Percentiles rank a stretch among this genome's conserved stretches.
phyloP scores from a whole-genome alignment of 37 sponge, comb jelly and placozoan species.

The Bolinopsis microptera region DNA sequence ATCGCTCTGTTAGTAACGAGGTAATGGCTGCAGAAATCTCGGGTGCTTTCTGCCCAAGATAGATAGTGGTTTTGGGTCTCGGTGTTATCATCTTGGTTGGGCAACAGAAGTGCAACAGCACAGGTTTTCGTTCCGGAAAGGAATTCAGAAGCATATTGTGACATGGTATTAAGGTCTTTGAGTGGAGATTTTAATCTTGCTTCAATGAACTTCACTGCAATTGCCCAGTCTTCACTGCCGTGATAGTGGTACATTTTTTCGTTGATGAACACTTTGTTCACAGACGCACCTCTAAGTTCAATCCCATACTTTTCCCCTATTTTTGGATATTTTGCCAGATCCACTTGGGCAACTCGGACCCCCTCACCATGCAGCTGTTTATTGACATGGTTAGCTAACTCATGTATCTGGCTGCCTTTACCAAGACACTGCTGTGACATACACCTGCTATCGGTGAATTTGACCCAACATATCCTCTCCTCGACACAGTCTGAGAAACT shows the following conservation, averaged over 20 bases:
- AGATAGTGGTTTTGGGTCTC: neutral
- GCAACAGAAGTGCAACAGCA: neutral
- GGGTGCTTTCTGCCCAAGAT: neutral
- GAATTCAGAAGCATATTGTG: neutral
- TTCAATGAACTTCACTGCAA: neutral
- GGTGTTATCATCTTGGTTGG: neutral
- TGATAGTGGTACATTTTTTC: conserved; percentile 9
- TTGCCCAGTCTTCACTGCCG: neutral
- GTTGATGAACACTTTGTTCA: neutral
- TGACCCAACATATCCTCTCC: neutral
- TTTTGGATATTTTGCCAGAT: neutral
- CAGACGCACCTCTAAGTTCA: neutral
- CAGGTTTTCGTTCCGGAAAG: neutral
- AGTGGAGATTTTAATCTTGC: neutral
- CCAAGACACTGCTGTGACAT: neutral
- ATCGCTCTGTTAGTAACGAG: neutral
- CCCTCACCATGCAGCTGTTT: neutral
- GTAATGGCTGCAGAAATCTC: neutral
- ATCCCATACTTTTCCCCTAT: neutral
- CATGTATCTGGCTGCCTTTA: neutral
- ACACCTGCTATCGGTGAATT: conserved; percentile 19
- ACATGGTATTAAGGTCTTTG: neutral
- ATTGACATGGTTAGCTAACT: neutral
- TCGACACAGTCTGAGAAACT: neutral
- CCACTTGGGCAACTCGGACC: neutral